Percentiles rank a stretch among this genome's conserved stretches.
These are phyloP conservation scores for Drusus annulatus DNA, from an alignment of 1,140 invertebrate species.

Conservation along the genomic window DNA sequence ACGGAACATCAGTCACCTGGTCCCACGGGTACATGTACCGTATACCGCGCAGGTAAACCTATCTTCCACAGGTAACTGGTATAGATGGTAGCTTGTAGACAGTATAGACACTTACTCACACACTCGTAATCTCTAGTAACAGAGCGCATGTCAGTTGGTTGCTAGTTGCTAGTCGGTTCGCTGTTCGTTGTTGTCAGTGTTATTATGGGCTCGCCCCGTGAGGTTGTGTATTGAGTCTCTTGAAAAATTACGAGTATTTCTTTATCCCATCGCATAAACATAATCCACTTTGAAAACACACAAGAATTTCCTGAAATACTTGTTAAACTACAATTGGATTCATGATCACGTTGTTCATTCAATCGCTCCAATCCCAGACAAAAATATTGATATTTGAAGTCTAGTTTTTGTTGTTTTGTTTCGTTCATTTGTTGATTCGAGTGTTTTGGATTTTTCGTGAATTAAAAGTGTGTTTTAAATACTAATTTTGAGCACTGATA, in stretches of 20 bases:
- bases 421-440: slow-evolving; percentile 27
- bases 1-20: background rate
- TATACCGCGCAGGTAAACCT: too few species aligned
- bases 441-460: too few species aligned
- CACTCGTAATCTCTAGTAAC: background rate
- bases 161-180: background rate
- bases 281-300: background rate
- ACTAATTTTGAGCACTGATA: slow-evolving; percentile 1
- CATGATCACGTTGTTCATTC: background rate
- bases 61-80: too few species aligned
- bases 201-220: slow-evolving; percentile 30
- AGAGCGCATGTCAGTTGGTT: slow-evolving; percentile 13
- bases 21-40: background rate
- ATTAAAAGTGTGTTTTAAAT: slow-evolving; percentile 16
- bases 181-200: slow-evolving; percentile 11
- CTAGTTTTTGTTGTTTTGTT: background rate
- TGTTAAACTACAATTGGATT: background rate
- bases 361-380: background rate
- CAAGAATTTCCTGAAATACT: background rate
- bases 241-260: background rate
- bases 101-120: background rate
- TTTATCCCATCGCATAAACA: slow-evolving; percentile 11
- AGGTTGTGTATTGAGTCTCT: background rate
- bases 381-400: slow-evolving; percentile 12
- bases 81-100: too few species aligned